Percentiles rank a stretch among this genome's conserved stretches.
These are phyloP conservation scores for Orgyia antiqua DNA, from an alignment of 2,888 invertebrate species.

Conservation along the genomic window DNA sequence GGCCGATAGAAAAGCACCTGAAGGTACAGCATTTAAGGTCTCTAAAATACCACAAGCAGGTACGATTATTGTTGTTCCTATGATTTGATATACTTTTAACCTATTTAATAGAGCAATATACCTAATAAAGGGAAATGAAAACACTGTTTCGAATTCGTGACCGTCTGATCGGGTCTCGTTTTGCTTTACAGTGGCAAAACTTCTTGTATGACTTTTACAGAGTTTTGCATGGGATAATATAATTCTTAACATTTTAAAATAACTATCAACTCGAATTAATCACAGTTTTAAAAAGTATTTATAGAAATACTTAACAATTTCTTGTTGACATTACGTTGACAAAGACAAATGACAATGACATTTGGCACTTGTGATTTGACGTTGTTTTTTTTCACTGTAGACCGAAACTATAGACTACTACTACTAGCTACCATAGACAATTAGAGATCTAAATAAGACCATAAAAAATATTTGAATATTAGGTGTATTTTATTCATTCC, in stretches of 20 bases:
- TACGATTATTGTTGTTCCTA: conserved; percentile 50
- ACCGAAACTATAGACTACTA: no score
- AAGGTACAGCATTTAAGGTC: conserved; percentile 43
- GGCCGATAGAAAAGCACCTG: conserved; percentile 39
- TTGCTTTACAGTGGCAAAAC: conserved; percentile 10
- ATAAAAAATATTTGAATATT: no score
- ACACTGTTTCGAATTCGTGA: conserved; percentile 55
- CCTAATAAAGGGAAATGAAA: conserved; percentile 58
- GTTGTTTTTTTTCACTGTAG: no score
- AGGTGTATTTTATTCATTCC: no score
- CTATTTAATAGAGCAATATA: conserved; percentile 68
- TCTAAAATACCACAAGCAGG: conserved; percentile 61
- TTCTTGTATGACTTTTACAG: conserved; percentile 3
- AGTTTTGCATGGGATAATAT: conserved; percentile 5
- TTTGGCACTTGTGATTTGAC: no score
- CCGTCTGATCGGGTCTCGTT: conserved; percentile 5
- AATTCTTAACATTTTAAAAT: conserved; percentile 11
- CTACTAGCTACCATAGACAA: no score
- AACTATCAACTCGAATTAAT: no score
- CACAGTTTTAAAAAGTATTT: no score
- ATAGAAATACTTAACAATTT: no score
- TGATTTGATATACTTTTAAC: conserved; percentile 73
- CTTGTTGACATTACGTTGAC: no score
- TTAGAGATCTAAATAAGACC: no score
- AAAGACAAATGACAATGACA: no score